Base-by-base conservation (phyloP, 1,140 invertebrate species). In the Drosophila setifemur region DNA sequence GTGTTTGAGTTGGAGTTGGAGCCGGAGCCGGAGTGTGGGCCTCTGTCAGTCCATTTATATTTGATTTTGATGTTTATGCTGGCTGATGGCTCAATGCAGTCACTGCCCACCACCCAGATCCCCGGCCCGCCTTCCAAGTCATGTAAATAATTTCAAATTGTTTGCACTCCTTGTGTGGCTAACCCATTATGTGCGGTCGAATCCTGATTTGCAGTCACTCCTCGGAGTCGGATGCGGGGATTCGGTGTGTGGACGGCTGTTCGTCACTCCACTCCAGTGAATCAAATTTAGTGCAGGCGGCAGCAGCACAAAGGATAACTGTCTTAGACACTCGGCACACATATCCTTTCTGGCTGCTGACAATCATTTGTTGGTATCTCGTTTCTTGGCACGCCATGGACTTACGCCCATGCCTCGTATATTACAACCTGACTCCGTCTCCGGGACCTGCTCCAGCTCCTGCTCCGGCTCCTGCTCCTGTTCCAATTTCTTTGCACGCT, bases 31-130 rank as follows among this genome's bases (percentile, higher is more conserved):
- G 42, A 23, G 18, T 45, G 43, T 43, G 21, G 25, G 63, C 25
- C 48, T 55, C 60, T 63, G 75, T 53, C 58, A 63, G 79, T 79
- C 81, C 81, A 86, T 85, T 79, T 79, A 86, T 74, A 86, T 85
- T 86, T 85, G 74, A 86, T 86, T 85, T 86, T 85, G 74, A 86
- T 86, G 74, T 67, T 79, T 85, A 79, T 83, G 69, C 83, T 72
- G 55, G 39, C 53, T 70, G 54, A 78, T 74, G 64, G 52, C 61
- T 70, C 57, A 77, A 70, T 74, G 76, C 57, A 55, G 40, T 53
- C 25, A 39, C 47, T 37, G 25, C 33, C 16, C 23, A 8, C 1
- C 19, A 4, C 21, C 11, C 3, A 39, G 11, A 11, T 25, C n/a
- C 40, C 43, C 23, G 31, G 5, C 1, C 23, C 37, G 5, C 1